phyloP scores from a whole-genome alignment of 1,140 invertebrate species.

The Lucilia sericata region DNA sequence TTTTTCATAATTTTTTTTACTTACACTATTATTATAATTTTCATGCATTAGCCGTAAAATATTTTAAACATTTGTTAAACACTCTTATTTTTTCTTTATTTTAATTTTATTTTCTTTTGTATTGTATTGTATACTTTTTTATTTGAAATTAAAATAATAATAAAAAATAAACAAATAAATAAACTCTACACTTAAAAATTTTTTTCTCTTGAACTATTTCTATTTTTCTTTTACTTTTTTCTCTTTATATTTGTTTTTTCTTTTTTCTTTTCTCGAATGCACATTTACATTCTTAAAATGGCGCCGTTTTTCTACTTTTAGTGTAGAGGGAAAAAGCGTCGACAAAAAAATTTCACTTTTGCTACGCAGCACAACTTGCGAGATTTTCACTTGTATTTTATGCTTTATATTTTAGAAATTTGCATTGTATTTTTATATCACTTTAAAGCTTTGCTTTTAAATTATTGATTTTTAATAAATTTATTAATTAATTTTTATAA shows the following conservation, averaged over 20 bases:
- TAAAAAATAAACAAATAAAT: conserved; percentile 45
- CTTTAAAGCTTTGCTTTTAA: background rate
- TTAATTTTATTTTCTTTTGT: background rate
- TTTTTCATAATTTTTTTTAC: background rate
- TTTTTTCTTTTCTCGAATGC: conserved; percentile 43
- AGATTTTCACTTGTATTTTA: conserved; percentile 28
- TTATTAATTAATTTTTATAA: conserved; percentile 16
- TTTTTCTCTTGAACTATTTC: conserved; percentile 46
- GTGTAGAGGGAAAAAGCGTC: conserved; percentile 41
- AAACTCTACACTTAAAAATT: conserved; percentile 39
- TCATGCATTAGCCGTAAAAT: background rate
- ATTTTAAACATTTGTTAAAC: background rate
- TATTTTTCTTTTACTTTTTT: conserved; percentile 37
- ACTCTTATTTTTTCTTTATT: conserved; percentile 25
- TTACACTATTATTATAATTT: conserved; percentile 21
- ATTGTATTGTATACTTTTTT: background rate
- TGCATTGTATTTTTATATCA: conserved; percentile 17
- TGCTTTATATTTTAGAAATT: conserved; percentile 2
- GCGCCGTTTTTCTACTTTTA: conserved; percentile 62
- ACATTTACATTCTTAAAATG: conserved; percentile 61
- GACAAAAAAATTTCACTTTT: conserved; percentile 46
- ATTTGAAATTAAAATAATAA: conserved; percentile 12
- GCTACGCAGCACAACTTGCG: conserved; percentile 18
- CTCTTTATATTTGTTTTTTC: conserved; percentile 41
- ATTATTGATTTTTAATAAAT: conserved; percentile 23